phyloP scores from a whole-genome alignment of 1,140 invertebrate species.

The Goniozus legneri region DNA sequence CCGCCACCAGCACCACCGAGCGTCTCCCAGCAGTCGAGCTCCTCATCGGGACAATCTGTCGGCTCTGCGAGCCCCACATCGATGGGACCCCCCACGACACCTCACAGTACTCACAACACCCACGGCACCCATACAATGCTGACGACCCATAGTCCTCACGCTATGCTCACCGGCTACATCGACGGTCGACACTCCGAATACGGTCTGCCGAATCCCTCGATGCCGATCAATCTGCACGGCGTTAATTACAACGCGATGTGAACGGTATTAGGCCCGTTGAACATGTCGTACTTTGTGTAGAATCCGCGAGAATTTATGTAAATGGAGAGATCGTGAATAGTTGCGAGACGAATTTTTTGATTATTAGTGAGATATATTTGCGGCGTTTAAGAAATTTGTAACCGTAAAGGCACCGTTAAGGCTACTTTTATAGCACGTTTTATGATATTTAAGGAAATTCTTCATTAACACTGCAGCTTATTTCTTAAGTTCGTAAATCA shows the following conservation, averaged over 20 bases:
- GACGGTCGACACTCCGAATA: conserved; percentile 46
- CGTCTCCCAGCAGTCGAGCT: not conserved
- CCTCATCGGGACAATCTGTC: conserved; percentile 25
- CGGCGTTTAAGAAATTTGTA: no score
- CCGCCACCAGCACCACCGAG: conserved; percentile 12
- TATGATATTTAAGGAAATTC: no score
- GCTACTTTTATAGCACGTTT: no score
- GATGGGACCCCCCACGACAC: conserved; percentile 55
- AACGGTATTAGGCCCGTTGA: no score
- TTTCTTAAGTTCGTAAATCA: no score
- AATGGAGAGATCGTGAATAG: no score
- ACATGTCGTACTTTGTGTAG: no score
- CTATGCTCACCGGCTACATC: conserved; percentile 42
- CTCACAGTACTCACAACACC: conserved; percentile 48
- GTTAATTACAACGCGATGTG: conserved; percentile 73
- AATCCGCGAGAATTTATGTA: no score
- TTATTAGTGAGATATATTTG: no score
- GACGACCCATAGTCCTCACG: conserved; percentile 39
- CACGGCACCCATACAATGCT: conserved; percentile 50
- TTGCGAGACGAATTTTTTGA: no score
- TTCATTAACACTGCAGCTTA: no score
- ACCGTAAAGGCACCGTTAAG: no score
- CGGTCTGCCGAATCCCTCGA: conserved; percentile 49
- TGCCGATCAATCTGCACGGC: conserved; percentile 66
- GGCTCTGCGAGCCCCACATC: conserved; percentile 53